Conservation (phyloP, 2,797 vertebrate genomes). For the Furcifer pardalis region DNA sequence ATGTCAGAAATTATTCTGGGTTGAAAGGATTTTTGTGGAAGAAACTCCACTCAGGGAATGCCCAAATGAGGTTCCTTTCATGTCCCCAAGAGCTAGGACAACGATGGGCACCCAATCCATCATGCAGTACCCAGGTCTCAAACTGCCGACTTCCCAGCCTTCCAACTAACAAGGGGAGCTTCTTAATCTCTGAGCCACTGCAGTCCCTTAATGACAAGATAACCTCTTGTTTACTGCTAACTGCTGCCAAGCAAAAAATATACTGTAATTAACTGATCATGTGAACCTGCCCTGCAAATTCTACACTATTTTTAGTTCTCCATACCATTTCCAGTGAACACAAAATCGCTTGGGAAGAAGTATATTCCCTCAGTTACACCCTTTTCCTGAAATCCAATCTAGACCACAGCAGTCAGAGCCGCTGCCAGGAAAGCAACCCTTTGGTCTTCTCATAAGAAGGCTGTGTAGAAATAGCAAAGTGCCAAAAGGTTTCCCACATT, state of each 20-base stretch:
- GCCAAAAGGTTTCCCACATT: neutral
- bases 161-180: too few relatives aligned
- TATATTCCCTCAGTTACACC: neutral
- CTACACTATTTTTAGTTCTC: conserved; percentile 6
- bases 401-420: neutral
- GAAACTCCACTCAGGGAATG: too few relatives aligned
- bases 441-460: neutral
- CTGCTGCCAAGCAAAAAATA: neutral
- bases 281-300: conserved; percentile 23
- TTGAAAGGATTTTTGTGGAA: too few relatives aligned
- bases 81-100: too few relatives aligned
- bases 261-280: neutral
- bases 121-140: too few relatives aligned
- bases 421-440: neutral
- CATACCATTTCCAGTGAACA: neutral
- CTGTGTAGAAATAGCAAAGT: neutral
- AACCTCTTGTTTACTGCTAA: neutral
- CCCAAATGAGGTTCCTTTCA: too few relatives aligned
- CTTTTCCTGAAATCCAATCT: neutral
- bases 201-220: too few relatives aligned
- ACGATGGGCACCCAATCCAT: too few relatives aligned
- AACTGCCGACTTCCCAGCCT: too few relatives aligned
- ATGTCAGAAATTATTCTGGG: too few relatives aligned
- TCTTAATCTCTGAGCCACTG: too few relatives aligned
- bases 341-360: neutral